Conservation (phyloP, 2,797 vertebrate species). For the Coendou prehensilis region DNA sequence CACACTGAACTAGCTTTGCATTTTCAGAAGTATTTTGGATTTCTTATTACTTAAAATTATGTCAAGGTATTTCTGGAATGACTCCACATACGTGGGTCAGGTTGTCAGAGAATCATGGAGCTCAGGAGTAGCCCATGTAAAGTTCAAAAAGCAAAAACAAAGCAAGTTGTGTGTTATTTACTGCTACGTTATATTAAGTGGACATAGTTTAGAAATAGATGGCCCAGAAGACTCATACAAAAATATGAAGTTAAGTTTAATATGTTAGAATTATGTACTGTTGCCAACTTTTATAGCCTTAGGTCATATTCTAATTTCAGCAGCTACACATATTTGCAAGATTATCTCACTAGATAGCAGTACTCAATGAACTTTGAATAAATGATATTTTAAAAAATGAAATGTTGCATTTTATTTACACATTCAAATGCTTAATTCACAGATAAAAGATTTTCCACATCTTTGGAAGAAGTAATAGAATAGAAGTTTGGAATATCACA, state of each 20-base stretch:
- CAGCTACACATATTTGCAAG: background rate
- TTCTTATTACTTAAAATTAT: constrained; percentile 37
- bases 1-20: background rate
- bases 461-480: background rate
- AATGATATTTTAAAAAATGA: background rate
- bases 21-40: constrained; percentile 14
- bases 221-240: background rate
- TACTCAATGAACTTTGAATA: constrained; percentile 31
- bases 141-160: background rate
- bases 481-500: background rate
- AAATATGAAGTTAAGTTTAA: background rate
- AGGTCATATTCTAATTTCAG: constrained; percentile 43
- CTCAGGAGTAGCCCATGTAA: background rate
- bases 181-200: constrained; percentile 15
- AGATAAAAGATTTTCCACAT: background rate
- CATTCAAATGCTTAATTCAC: constrained; percentile 6
- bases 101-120: background rate
- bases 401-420: background rate
- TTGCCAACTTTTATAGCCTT: background rate
- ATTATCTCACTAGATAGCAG: background rate
- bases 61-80: constrained; percentile 26
- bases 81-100: background rate
- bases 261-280: background rate
- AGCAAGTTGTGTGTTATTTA: background rate
- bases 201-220: background rate